Evolutionary conservation across 2,888 invertebrate genomes (phyloP), one percentile per base, ranked within the genome.

Genomic region (Dryomyza anilis): DNA sequence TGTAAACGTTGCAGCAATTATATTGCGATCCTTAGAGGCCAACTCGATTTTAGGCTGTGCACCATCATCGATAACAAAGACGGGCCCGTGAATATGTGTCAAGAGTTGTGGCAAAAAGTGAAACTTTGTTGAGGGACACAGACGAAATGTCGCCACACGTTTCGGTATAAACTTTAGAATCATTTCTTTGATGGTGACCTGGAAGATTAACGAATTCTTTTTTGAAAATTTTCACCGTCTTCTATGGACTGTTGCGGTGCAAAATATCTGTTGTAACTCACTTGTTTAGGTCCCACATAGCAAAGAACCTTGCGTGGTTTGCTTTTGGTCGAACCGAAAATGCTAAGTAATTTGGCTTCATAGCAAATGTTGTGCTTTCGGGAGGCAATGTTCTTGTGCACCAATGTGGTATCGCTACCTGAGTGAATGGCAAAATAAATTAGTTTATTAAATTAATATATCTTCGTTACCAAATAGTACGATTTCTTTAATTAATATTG

Each of bases 41-140:
- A 96, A 85, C 82, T 92, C 90, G 69, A 96, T 88, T 74, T 91
- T 89, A 0, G 95, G 92, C 79, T 96, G 96, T 67, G 92, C 92
- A 8, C 96, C 96, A 81, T 96, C 96, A 77, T 96, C 95, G 72
- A 97, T 90, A 6, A 90, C 88, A 81, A 96, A 92, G 64, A 84
- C 81, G 0, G 91, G 88, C 1, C 89, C 88, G 67, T 85, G 86
- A 1, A 86, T 80, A 5, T 85, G 85, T 6, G 83, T 71, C 46
- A 78, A 72, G 70, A 82, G 64, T 60, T 81, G 78, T 8, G 84
- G 83, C 69, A 83, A 84, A 82, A 89, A 92, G 78, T 89, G 88
- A 77, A 92, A 91, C 88, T 96, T 96, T 59, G 96, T 96, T 67
- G 95, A 95, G 21, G 96, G 96, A 81, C 96, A 96, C 63, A 97